phyloP scores from a whole-genome alignment of 2,797 vertebrate species.

The Erithacus rubecula region DNA sequence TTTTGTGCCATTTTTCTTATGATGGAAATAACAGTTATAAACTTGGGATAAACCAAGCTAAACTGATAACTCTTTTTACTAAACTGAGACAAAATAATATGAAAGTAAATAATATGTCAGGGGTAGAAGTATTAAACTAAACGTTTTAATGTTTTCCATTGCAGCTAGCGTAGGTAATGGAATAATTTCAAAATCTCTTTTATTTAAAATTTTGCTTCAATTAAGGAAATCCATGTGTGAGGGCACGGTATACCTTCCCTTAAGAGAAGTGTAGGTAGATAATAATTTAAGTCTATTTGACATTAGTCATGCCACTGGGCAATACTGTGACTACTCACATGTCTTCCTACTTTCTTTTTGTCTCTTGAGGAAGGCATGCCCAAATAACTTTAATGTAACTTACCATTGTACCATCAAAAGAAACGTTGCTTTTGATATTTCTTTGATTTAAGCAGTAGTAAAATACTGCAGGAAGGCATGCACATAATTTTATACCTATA shows the following conservation, averaged over 20 bases:
- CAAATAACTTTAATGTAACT: neutral
- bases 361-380: neutral
- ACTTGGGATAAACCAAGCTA: neutral
- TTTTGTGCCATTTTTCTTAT: neutral
- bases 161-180: neutral
- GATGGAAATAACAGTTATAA: neutral
- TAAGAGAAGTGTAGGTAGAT: neutral
- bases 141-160: neutral
- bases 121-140: neutral
- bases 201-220: neutral
- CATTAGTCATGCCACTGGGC: neutral
- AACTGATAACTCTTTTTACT: neutral
- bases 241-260: neutral
- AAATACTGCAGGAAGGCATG: neutral
- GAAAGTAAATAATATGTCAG: neutral
- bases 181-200: neutral
- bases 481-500: neutral
- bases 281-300: neutral
- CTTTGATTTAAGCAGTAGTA: slow-evolving; percentile 25
- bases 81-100: neutral
- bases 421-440: neutral
- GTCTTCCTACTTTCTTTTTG: neutral
- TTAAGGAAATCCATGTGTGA: neutral
- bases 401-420: slow-evolving; percentile 10
- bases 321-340: neutral